Evolutionary conservation across 2,113 vertebrate genomes (phyloP).

Genomic region (Corythornis madagascariensis): DNA sequence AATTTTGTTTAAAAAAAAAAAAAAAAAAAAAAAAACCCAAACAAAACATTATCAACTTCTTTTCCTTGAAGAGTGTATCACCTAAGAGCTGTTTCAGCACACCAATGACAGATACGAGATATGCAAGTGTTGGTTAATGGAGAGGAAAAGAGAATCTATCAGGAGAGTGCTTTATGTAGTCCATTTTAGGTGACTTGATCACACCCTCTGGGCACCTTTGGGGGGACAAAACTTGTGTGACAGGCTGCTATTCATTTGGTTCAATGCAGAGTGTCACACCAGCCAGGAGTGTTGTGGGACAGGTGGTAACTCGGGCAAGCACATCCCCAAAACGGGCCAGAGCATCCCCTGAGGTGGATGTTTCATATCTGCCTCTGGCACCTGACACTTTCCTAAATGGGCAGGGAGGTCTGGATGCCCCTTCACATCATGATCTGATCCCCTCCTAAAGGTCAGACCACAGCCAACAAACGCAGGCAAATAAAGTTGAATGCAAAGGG

Average conservation of each 20-base stretch:
- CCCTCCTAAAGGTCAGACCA: slow-evolving; percentile 29
- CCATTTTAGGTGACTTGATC: background rate
- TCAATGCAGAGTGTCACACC: background rate
- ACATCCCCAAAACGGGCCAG: background rate
- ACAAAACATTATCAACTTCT: slow-evolving; percentile 57
- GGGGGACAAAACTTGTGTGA: background rate
- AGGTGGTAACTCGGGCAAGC: background rate
- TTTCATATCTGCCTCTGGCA: background rate
- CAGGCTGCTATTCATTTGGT: background rate
- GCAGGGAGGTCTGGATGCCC: background rate
- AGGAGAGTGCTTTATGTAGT: background rate
- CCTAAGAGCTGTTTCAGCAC: slow-evolving; percentile 33
- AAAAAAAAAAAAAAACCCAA: background rate
- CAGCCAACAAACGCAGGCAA: background rate
- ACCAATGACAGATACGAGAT: background rate
- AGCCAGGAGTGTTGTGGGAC: background rate
- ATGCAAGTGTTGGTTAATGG: background rate
- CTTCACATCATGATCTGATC: background rate
- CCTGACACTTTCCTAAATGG: background rate
- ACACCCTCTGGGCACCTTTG: background rate
- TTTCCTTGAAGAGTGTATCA: slow-evolving; percentile 2
- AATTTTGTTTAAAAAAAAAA: too few species aligned
- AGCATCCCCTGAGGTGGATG: fast-evolving
- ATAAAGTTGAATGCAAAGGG: slow-evolving; percentile 27
- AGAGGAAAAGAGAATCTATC: background rate